phyloP scores from a whole-genome alignment of 2,113 vertebrate genomes.

The Ariopsis seemanni region DNA sequence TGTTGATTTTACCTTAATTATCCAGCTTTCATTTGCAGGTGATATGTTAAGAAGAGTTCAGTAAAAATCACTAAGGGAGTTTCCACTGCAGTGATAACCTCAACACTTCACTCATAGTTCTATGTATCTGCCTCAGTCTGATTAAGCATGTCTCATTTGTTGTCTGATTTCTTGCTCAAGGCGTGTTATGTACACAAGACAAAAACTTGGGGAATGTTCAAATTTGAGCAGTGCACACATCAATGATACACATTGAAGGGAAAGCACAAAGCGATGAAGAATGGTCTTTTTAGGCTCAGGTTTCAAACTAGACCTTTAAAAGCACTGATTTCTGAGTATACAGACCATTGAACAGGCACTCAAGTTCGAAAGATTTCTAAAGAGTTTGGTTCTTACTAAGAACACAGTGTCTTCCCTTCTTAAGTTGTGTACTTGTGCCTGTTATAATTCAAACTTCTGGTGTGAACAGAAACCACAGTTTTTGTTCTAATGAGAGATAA shows the following conservation, averaged over 20 bases:
- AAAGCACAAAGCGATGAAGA: conserved; percentile 17
- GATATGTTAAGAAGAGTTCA: conserved; percentile 20
- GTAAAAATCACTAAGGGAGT: conserved; percentile 49
- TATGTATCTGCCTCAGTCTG: conserved; percentile 42
- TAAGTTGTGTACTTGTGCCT: not conserved
- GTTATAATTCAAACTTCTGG: not conserved
- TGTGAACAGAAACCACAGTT: not conserved
- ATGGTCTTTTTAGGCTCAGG: conserved; percentile 11
- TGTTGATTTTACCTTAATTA: conserved; percentile 55
- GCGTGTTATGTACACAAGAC: conserved; percentile 43
- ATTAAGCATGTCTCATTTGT: conserved; percentile 46
- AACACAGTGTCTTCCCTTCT: not conserved
- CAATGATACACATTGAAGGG: conserved; percentile 13
- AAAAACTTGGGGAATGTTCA: conserved; percentile 38
- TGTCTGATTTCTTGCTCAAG: conserved; percentile 45
- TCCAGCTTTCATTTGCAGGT: conserved; percentile 41
- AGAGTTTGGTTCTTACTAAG: not conserved
- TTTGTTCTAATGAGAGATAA: not conserved
- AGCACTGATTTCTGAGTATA: not conserved
- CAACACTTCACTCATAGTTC: conserved; percentile 44
- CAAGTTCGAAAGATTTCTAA: not conserved
- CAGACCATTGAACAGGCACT: not conserved
- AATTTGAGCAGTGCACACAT: conserved; percentile 31
- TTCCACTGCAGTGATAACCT: conserved; percentile 49
- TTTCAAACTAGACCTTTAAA: conserved; percentile 1